These are phyloP conservation scores for Meriones psammophilus DNA, from an alignment of 2,797 vertebrate genomes.

Conservation along the genomic window DNA sequence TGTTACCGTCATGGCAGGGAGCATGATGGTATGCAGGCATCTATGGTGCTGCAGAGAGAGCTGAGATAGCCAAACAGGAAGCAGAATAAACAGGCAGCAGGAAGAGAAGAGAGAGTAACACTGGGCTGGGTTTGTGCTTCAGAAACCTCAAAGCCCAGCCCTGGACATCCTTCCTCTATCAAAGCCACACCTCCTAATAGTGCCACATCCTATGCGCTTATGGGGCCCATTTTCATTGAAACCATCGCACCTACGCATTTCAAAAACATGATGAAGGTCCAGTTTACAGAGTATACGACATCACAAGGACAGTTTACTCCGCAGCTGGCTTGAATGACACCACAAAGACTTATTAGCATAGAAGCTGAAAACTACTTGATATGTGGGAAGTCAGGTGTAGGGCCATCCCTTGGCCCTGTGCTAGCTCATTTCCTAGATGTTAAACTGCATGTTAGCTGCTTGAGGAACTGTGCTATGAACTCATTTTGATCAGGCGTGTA, in stretches of 20 bases:
- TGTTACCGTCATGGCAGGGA: not conserved
- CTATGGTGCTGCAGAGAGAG: not conserved
- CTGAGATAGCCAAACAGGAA: not conserved
- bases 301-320: not conserved
- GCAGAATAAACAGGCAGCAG: not conserved
- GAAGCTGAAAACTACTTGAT: slow-evolving; percentile 1
- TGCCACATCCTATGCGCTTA: not conserved
- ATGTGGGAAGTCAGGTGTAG: slow-evolving; percentile 46
- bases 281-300: not conserved
- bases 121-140: not conserved
- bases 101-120: not conserved
- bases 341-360: not conserved
- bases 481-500: not conserved
- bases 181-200: not conserved
- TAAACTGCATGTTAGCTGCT: not conserved
- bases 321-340: not conserved
- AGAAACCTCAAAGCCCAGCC: not conserved
- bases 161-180: not conserved
- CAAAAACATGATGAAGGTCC: not conserved
- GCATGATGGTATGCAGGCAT: not conserved
- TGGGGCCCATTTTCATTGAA: not conserved
- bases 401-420: not conserved
- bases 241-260: not conserved
- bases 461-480: not conserved
- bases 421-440: slow-evolving; percentile 11